Evolutionary conservation across 2,888 invertebrate genomes (phyloP).

Genomic region (Cheilosia scutellata): DNA sequence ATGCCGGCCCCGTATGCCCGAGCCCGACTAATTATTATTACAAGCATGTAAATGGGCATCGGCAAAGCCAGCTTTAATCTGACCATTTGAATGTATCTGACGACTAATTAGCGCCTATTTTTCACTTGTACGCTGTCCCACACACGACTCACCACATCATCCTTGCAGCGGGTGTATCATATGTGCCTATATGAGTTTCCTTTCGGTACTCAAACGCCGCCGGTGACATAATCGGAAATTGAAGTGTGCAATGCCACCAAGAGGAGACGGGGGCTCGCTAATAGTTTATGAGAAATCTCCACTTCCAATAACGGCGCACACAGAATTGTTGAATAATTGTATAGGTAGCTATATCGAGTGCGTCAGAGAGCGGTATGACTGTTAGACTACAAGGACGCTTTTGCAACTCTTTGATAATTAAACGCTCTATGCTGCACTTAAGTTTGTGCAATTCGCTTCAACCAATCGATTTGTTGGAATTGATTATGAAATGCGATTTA

Average conservation of each 20-base stretch:
- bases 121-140: conserved; percentile 27
- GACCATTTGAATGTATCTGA: conserved; percentile 43
- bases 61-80: conserved; percentile 51
- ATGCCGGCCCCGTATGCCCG: conserved; percentile 32
- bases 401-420: conserved; percentile 19
- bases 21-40: conserved; percentile 65
- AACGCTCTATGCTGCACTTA: conserved; percentile 14
- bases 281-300: conserved; percentile 39
- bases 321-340: conserved; percentile 41
- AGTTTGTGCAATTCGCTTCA: conserved; percentile 2
- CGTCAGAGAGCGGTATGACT: background rate
- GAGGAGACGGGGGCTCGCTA: background rate
- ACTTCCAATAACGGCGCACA: conserved; percentile 20
- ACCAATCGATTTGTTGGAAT: conserved; percentile 24
- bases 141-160: conserved; percentile 17
- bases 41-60: conserved; percentile 65
- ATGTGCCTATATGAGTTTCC: conserved; percentile 22
- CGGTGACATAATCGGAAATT: conserved; percentile 62
- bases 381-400: conserved; percentile 39
- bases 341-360: background rate
- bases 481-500: background rate
- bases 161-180: conserved; percentile 40
- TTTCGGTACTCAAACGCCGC: conserved; percentile 58
- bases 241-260: conserved; percentile 54
- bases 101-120: conserved; percentile 60